Evolutionary conservation across 2,888 invertebrate species (phyloP), one percentile per base, ranked within the genome.

Genomic region (Mongoloraphidia duomilia): DNA sequence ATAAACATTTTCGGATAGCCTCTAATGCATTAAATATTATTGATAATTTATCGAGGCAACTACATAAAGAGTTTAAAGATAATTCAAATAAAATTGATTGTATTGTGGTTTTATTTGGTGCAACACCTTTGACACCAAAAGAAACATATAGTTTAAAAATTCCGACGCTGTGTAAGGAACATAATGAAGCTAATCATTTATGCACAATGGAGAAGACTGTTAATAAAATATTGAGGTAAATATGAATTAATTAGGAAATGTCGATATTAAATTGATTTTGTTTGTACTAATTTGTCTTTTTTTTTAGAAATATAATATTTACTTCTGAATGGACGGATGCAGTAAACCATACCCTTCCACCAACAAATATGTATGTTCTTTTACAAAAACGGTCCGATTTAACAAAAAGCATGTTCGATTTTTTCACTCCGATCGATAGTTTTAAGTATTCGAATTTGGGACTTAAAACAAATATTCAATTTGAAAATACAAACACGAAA

Each of bases 361-460:
- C 71, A 35, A 74, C 72, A 17, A 75, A 73, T 53, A 65, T 73
- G 61, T 71, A 68, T 60, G 63, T 74, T n/a, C 69, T 73, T 50
- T 57, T 75, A 9, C 71, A 68, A 56, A 73, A 71, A 57, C 66
- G 38, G 17, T 34, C 35, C 43, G 60, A 62, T 49, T 60, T 61
- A 46, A 57, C 56, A 41, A 55, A 66, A 10, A 52, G 67, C 1
- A 66, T 65, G 48, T 60, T 55, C 49, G 67, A 70, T 11, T 69
- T 63, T 55, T 73, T 72, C 58, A 58, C 65, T 2, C 57, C 60
- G 26, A 63, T 65, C 2, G 65, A 60, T 55, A 70, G 69, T 0
- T 70, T 62, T 48, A 63, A 66, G 51, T 63, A 73, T 49, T 70
- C 73, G 1, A 62, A 61, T 17, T 69, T 59, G 37, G 41, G 46